phyloP scores from a whole-genome alignment of 2,113 vertebrate genomes.

The Uria aalge region DNA sequence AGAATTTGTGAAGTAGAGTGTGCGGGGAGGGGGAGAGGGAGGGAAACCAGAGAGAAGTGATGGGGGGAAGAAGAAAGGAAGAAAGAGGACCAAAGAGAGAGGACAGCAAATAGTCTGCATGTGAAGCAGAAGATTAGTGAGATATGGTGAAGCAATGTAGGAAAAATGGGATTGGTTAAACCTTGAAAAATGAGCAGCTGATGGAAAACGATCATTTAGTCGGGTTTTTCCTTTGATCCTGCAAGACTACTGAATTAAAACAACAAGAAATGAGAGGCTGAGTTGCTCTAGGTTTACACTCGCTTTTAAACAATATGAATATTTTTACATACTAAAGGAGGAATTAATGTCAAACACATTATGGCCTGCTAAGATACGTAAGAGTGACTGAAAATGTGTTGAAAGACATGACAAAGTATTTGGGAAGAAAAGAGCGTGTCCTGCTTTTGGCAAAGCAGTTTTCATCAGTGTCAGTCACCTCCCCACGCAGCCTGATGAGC shows the following conservation, averaged over 20 bases:
- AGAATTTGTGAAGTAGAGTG: background rate
- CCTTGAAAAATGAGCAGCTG: background rate
- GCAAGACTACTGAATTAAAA: background rate
- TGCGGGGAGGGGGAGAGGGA: background rate
- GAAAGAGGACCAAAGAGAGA: background rate
- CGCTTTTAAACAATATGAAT: background rate
- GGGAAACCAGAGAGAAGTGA: background rate
- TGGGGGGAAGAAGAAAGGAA: background rate
- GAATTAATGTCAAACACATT: slow-evolving; percentile 41
- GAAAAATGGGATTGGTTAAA: background rate
- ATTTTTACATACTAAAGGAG: slow-evolving; percentile 28
- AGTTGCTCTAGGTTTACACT: background rate
- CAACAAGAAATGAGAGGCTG: background rate
- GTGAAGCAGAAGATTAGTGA: background rate
- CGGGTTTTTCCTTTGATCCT: background rate
- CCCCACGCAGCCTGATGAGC: background rate
- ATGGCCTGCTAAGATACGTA: slow-evolving; percentile 28
- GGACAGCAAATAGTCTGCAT: background rate
- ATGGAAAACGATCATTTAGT: background rate
- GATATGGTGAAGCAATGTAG: background rate
- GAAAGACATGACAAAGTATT: slow-evolving; percentile 49
- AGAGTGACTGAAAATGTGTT: slow-evolving; percentile 43
- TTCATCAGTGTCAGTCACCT: background rate
- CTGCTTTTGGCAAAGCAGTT: slow-evolving; percentile 22
- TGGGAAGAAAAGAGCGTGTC: slow-evolving; percentile 8